Evolutionary conservation across 1,140 invertebrate species (phyloP), one percentile per base, ranked within the genome.

Genomic region (Cotesia chilonis): DNA sequence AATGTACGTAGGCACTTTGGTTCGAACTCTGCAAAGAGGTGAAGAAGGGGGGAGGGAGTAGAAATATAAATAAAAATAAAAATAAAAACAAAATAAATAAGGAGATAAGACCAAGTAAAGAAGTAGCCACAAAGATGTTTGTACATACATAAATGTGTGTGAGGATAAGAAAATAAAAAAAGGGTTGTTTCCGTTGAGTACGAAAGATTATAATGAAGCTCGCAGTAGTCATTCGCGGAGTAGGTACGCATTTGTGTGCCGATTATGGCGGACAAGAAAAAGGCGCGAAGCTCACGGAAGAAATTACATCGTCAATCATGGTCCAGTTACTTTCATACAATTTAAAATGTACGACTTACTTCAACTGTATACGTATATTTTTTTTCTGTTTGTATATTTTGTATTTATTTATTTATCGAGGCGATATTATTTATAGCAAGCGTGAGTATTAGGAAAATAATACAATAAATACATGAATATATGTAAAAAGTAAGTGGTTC

Each of bases 221-320:
- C 41, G 41, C 41, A 47, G 41, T 47, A 47, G 41, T 47, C 41
- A 47, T 47, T 6, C 6, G 41, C 41, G 41, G 41, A 47, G 41
- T 47, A 20, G n/a, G 54, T 20, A 20, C 54, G 54, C 54, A 14
- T 57, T 57, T 20, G 54, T 20, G 12, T 57, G 54, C 17, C 54
- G n/a, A 57, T 57, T 14, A 20, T 60, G 73, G 73, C 17, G 59
- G 70, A 59, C 60, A 54, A 68, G 74, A 60, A 68, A 61, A 74
- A 74, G 70, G 65, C 67, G 67, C 69, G 70, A 74, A 68, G 66
- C 61, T 61, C 28, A 73, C 68, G 60, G 59, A 68, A 77, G 74
- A 78, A 78, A 79, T 82, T 81, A 76, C 78, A 78, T 84, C 82
- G 81, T 84, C 82, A 82, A 82, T 84, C 82, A 84, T 78, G 79